phyloP scores from a whole-genome alignment of 2,888 invertebrate genomes.

The Xestia ashworthii region DNA sequence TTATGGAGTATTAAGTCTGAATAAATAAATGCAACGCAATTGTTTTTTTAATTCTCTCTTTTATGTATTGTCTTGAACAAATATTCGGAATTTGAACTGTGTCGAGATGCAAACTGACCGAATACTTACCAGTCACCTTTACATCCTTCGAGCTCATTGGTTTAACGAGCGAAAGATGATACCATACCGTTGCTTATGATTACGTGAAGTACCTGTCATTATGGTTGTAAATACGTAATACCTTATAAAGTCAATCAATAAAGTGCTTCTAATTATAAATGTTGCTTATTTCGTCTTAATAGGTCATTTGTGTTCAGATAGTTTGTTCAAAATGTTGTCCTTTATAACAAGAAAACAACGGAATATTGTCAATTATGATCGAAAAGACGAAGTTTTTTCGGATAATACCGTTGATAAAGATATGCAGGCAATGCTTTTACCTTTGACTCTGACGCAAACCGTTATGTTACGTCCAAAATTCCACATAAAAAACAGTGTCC shows the following conservation, averaged over 20 bases:
- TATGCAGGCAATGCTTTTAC: constrained; percentile 12
- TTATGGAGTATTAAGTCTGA: too few species aligned
- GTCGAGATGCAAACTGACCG: neutral
- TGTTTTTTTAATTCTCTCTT: neutral
- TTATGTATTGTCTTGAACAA: neutral
- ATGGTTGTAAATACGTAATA: neutral
- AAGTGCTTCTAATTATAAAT: neutral
- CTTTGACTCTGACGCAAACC: neutral
- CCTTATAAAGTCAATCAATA: neutral
- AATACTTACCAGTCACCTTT: neutral
- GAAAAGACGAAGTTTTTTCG: neutral
- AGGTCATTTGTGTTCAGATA: neutral
- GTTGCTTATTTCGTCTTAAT: neutral
- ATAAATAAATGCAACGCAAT: constrained; percentile 6
- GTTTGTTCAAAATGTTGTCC: neutral
- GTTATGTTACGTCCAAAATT: constrained; percentile 4
- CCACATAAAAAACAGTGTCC: constrained; percentile 3
- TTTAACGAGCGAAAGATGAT: too few species aligned
- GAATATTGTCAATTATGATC: neutral
- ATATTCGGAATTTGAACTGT: neutral
- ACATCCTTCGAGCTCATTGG: neutral
- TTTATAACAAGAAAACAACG: neutral
- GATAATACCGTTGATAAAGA: constrained; percentile 18
- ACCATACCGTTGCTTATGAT: too few species aligned
- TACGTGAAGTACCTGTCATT: too few species aligned